Percentiles rank a stretch among this genome's conserved stretches.
These are phyloP conservation scores for Coelopa pilipes DNA, from an alignment of 2,888 invertebrate genomes.

Conservation along the genomic window DNA sequence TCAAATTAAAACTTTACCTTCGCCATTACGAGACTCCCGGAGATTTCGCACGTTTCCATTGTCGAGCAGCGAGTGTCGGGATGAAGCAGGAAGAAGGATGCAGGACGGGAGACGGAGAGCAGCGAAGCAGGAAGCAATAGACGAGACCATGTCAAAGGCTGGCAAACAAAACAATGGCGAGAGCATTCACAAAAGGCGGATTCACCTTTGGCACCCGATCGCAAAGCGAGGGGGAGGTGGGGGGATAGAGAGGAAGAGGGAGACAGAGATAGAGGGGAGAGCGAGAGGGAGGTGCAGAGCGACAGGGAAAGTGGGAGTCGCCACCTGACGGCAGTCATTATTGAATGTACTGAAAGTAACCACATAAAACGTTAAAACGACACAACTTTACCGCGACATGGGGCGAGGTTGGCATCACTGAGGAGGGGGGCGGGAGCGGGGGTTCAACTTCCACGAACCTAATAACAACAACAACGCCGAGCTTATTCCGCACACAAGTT, in stretches of 20 bases:
- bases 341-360: constrained; percentile 57
- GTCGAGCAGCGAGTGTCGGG: background rate
- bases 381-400: constrained; percentile 38
- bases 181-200: background rate
- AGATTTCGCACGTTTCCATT: constrained; percentile 59
- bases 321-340: constrained; percentile 44
- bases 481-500: constrained; percentile 54
- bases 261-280: background rate
- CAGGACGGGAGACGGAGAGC: no score
- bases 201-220: background rate
- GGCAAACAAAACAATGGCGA: background rate
- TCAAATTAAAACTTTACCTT: constrained; percentile 22
- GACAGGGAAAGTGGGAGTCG: background rate
- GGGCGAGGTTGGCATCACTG: background rate
- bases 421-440: background rate
- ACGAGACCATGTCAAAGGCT: background rate
- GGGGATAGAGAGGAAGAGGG: constrained; percentile 8
- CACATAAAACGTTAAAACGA: constrained; percentile 57
- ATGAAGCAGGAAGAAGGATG: no score
- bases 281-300: background rate
- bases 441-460: constrained; percentile 48
- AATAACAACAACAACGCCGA: constrained; percentile 58
- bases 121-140: no score
- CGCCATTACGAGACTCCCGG: constrained; percentile 49
- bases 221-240: background rate